These are phyloP conservation scores for Elaphurus davidianus DNA, from an alignment of 2,113 vertebrate species.

Conservation along the genomic window DNA sequence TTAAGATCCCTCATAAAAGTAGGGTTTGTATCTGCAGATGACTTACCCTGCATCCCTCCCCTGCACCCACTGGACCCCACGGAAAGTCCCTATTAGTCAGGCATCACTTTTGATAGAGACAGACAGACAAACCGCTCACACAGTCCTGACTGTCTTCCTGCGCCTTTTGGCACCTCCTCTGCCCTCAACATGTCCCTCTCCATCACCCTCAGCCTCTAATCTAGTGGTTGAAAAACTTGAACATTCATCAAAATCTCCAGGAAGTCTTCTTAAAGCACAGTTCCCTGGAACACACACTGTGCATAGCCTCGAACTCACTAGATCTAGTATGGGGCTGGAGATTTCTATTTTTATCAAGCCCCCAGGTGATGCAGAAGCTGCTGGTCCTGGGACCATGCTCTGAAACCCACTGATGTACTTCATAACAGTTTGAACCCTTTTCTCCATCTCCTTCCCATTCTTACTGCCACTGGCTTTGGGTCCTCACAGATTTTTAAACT, in stretches of 20 bases:
- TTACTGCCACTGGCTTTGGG: not conserved
- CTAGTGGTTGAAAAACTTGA: not conserved
- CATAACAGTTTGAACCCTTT: not conserved
- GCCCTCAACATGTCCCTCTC: not conserved
- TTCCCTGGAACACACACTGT: not conserved
- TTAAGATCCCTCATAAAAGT: not conserved
- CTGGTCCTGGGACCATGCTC: not conserved
- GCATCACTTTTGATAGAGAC: not conserved
- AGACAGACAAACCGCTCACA: not conserved
- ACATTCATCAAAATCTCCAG: not conserved
- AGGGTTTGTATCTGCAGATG: not conserved
- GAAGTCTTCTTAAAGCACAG: not conserved
- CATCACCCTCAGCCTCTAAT: not conserved
- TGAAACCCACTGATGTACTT: not conserved
- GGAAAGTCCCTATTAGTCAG: not conserved
- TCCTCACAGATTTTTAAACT: not conserved
- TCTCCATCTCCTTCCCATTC: not conserved
- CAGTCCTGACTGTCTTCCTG: not conserved
- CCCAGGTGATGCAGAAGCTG: not conserved
- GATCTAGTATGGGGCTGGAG: not conserved
- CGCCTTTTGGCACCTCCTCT: not conserved
- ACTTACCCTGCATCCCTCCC: not conserved
- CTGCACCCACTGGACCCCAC: too few species aligned
- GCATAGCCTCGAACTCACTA: not conserved
- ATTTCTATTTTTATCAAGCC: not conserved